Base-by-base conservation (phyloP, 2,113 vertebrate species). In the Lethenteron camtschaticum region DNA sequence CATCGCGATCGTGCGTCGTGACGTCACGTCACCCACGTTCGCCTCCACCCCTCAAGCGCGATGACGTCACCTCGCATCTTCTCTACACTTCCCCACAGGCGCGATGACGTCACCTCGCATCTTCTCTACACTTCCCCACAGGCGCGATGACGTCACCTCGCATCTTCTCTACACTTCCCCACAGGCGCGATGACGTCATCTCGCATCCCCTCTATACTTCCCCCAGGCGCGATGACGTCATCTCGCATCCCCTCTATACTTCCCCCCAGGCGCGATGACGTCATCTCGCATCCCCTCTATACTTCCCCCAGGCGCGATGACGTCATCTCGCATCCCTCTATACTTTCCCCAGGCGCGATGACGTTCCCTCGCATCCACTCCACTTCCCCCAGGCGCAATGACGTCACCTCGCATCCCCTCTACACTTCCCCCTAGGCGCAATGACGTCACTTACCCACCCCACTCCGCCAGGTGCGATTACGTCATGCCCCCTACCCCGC, bases 281-380 rank as follows among this genome's bases (percentile, higher is more conserved):
- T 66, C 60, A 9, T 6, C 60, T 9, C 60, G 9, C 9, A 66
- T n/a, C 8, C 20, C 14, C 9, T 9, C 20, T 6, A 1, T 4
- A 18, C 20, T 66, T 9, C 20, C 60, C 60, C 14, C 60, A n/a
- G 60, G 60, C 8, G 60, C 20, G 60, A n/a, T n/a, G 14, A 66
- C 60, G 60, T 66, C 60, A 9, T 6, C 60, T 9, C 60, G 2
- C 20, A 66, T n/a, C 24, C 24, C 24, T 24, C 81, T 84, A 7
- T 87, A 75, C 76, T n/a, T 66, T 6, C 14, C 14, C 60, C 9
- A 18, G 20, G 2, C 8, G 9, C 12, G 9, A 6, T 10, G 60
- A 18, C 60, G 20, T n/a, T 7, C 9, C 14, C 14, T 66, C 60
- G 20, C 60, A 14, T 18, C 20, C 20, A 5, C 20, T n/a, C 60